Percentiles rank a stretch among this genome's conserved stretches.
Evolutionary conservation across 2,113 vertebrate genomes (phyloP).

Genomic region (Semnopithecus entellus): DNA sequence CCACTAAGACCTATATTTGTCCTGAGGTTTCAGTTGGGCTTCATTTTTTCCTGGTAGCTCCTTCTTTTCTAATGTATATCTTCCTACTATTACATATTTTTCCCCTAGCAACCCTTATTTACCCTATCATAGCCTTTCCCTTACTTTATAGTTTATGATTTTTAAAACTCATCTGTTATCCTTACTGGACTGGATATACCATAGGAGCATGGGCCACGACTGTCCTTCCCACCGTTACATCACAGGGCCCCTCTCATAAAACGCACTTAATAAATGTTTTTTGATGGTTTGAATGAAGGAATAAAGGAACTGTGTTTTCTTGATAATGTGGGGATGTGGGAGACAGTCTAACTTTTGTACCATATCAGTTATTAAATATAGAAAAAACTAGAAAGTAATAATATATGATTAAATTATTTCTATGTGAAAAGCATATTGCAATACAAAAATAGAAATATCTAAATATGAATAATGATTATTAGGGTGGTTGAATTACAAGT

Average conservation of each 20-base stretch:
- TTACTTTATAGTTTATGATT: not conserved
- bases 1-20: not conserved
- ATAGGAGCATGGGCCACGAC: not conserved
- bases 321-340: not conserved
- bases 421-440: not conserved
- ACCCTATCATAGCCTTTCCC: not conserved
- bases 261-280: not conserved
- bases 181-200: not conserved
- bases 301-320: constrained; percentile 30
- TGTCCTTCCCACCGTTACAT: not conserved
- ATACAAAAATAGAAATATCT: not conserved
- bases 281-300: not conserved
- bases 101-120: not conserved
- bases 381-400: not conserved
- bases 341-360: not conserved
- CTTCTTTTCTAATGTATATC: not conserved
- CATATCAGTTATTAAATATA: not conserved
- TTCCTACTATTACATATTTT: not conserved
- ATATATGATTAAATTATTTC: constrained; percentile 24
- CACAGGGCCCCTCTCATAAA: not conserved
- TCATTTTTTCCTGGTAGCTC: not conserved
- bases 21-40: not conserved
- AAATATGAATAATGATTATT: constrained; percentile 17
- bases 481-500: not conserved
- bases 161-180: not conserved